phyloP scores from a whole-genome alignment of 2,797 vertebrate genomes.

The Rhinatrema bivittatum region DNA sequence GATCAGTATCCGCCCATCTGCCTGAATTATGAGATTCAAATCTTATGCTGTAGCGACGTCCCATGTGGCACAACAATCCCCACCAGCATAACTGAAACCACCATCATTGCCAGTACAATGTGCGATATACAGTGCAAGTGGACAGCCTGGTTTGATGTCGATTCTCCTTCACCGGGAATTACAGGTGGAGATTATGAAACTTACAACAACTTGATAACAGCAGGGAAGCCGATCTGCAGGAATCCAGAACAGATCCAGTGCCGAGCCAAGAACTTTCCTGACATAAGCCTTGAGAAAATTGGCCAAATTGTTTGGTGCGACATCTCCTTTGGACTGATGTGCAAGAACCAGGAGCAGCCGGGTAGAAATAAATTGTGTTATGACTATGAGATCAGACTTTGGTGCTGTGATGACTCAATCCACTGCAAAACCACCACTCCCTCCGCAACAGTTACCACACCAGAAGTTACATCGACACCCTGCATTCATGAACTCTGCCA shows the following conservation, averaged over 20 bases:
- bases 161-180: background rate
- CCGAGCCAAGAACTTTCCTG: slow-evolving; percentile 37
- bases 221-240: slow-evolving; percentile 40
- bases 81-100: fast-evolving
- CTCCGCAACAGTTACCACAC: fast-evolving
- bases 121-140: slow-evolving; percentile 9
- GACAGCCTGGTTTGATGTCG: slow-evolving; percentile 9
- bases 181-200: slow-evolving; percentile 20
- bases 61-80: background rate
- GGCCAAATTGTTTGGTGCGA: slow-evolving; percentile 37
- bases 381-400: background rate
- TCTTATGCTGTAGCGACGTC: background rate
- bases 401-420: fast-evolving
- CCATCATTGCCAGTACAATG: slow-evolving; percentile 23
- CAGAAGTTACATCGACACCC: background rate
- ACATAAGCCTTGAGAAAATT: slow-evolving; percentile 11
- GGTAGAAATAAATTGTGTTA: slow-evolving; percentile 25
- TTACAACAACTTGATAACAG: background rate
- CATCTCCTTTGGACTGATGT: too few relatives aligned
- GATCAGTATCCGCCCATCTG: fast-evolving
- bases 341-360: background rate
- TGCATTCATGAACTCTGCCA: background rate
- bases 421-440: background rate
- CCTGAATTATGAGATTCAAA: background rate
- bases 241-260: slow-evolving; percentile 24